These are phyloP conservation scores for Phylloscopus trochiloides DNA, from an alignment of 2,113 vertebrate species.

Conservation along the genomic window DNA sequence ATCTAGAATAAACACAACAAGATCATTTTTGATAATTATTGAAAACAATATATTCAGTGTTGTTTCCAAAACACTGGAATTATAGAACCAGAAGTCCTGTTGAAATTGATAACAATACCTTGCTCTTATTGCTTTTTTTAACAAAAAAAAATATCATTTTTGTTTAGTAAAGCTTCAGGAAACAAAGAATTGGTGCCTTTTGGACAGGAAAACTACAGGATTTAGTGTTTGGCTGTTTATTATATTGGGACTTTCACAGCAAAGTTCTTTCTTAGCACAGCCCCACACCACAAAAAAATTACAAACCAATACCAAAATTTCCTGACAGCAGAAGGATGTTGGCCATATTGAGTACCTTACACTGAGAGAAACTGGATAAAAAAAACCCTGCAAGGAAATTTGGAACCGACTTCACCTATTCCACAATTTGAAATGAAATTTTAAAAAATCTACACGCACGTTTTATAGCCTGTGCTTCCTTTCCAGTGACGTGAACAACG, in stretches of 20 bases:
- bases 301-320: neutral
- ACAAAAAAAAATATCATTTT: neutral
- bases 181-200: neutral
- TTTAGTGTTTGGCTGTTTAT: neutral
- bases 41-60: neutral
- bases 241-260: neutral
- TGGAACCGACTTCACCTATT: neutral
- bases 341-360: neutral
- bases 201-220: neutral
- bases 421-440: neutral
- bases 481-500: neutral
- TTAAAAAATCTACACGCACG: neutral
- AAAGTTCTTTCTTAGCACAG: neutral
- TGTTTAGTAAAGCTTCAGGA: neutral
- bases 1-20: conserved; percentile 70
- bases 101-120: neutral
- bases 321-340: neutral
- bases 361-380: neutral
- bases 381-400: neutral
- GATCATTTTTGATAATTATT: neutral
- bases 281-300: neutral
- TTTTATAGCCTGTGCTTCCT: neutral
- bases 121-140: neutral
- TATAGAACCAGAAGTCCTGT: neutral
- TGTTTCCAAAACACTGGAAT: neutral